These are phyloP conservation scores for Pyxicephalus adspersus DNA, from an alignment of 2,113 vertebrate species.

Conservation along the genomic window DNA sequence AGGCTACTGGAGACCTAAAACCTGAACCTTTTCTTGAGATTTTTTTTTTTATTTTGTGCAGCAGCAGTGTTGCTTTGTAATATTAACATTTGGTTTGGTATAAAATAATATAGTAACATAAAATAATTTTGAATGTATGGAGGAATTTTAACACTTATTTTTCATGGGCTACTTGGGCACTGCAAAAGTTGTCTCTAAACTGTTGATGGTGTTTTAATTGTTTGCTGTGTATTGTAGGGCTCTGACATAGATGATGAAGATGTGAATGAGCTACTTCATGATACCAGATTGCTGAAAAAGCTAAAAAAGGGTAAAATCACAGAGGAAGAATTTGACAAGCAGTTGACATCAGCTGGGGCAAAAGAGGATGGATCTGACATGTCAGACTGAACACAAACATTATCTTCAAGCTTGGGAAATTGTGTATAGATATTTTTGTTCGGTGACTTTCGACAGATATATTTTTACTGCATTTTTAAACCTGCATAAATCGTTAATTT, in stretches of 20 bases:
- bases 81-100: too few relatives aligned
- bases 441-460: neutral
- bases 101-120: too few relatives aligned
- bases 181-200: neutral
- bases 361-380: conserved; percentile 55
- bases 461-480: neutral
- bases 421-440: too few relatives aligned
- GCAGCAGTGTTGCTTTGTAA: too few relatives aligned
- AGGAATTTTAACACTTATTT: too few relatives aligned
- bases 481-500: neutral
- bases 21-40: too few relatives aligned
- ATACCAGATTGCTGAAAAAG: conserved; percentile 90
- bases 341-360: conserved; percentile 64
- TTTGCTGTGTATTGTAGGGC: conserved; percentile 67
- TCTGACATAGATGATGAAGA: conserved; percentile 85
- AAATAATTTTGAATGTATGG: too few relatives aligned
- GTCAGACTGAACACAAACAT: conserved; percentile 10
- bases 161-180: neutral
- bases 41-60: too few relatives aligned
- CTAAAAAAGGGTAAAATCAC: conserved; percentile 90
- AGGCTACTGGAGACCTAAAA: too few relatives aligned
- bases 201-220: neutral
- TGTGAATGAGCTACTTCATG: conserved; percentile 85
- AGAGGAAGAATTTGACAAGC: conserved; percentile 89
- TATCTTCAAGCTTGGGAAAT: neutral